These are phyloP conservation scores for Calliphora vomitoria DNA, from an alignment of 2,888 invertebrate species.

Conservation along the genomic window DNA sequence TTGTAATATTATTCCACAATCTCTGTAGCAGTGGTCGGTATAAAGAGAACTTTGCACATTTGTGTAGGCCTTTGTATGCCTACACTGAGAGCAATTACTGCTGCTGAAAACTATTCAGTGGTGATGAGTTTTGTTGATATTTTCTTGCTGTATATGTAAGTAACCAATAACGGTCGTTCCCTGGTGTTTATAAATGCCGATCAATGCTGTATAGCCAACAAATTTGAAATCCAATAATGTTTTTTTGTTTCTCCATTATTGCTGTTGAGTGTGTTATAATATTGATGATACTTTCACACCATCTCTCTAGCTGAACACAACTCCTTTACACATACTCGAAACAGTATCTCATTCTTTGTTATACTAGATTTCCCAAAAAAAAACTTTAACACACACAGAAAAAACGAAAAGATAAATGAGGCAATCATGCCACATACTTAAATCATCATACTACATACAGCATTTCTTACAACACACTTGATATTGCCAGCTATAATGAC, in stretches of 20 bases:
- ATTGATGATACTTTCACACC: slow-evolving; percentile 68
- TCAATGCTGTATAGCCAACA: neutral
- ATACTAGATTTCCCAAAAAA: slow-evolving; percentile 1
- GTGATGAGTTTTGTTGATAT: no score
- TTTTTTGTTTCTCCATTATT: slow-evolving; percentile 7
- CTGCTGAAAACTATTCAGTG: no score
- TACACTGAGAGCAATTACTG: no score
- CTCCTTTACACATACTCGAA: neutral
- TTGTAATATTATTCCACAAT: slow-evolving; percentile 6
- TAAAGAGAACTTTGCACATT: no score
- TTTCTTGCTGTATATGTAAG: no score
- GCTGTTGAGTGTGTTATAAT: slow-evolving; percentile 52
- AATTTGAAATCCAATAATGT: slow-evolving; percentile 38
- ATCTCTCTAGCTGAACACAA: neutral
- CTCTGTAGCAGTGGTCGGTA: neutral
- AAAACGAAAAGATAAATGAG: slow-evolving; percentile 68
- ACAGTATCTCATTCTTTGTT: slow-evolving; percentile 11
- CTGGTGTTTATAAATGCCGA: no score
- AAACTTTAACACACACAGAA: neutral
- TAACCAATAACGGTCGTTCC: no score
- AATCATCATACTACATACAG: slow-evolving; percentile 60
- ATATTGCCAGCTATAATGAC: slow-evolving; percentile 60
- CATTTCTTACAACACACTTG: slow-evolving; percentile 49
- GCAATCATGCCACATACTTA: slow-evolving; percentile 72
- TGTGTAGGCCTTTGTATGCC: no score